Evolutionary conservation across 2,797 vertebrate species (phyloP), one percentile per base, ranked within the genome.

Genomic region (Alauda arvensis): DNA sequence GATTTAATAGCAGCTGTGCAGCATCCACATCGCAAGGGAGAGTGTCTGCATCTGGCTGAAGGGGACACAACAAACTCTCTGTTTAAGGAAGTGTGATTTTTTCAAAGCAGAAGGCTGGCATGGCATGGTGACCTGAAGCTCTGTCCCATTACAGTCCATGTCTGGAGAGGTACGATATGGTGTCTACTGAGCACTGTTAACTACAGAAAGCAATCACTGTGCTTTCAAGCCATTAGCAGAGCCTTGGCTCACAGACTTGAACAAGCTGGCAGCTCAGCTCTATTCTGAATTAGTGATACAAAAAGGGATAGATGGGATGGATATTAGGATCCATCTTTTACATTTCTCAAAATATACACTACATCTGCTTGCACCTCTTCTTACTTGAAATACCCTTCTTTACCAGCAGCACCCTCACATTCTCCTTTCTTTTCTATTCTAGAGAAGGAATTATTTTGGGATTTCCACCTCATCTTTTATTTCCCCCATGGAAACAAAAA

Each of bases 21-120:
- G 53, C 43, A 31, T 23, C 9, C 53, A 61, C 16, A 51, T 33
- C 5, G 5, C 51, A 46, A 67, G 0, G 3, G 26, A 67, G 0
- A 1, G 28, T 39, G 19, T 29, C 46, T 67, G 66, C 51, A 59
- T 29, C 43, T 2, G 8, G 18, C 43, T 85, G 55, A 87, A 70
- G 14, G 20, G 33, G 21, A n/a, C 25, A 33, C 13, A 24, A 10
- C 9, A 34, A 12, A 28, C 11, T 42, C 40, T 21, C 82, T 83
- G 37, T 21, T 40, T 46, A 48, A 7, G 59, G 18, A 91, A 80
- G 2, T 31, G 40, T 33, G 45, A 31, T 28, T 79, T 69, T 16
- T 80, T 65, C 55, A 34, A 48, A 65, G 74, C 20, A 61, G 63
- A 49, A 74, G 55, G 43, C 12, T 62, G 18, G 5, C 4, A 14